A percentile compares a stretch with the other conserved stretches of the same genome.
phyloP scores from a whole-genome alignment of 1,140 invertebrate genomes.

The Psix sp. region DNA sequence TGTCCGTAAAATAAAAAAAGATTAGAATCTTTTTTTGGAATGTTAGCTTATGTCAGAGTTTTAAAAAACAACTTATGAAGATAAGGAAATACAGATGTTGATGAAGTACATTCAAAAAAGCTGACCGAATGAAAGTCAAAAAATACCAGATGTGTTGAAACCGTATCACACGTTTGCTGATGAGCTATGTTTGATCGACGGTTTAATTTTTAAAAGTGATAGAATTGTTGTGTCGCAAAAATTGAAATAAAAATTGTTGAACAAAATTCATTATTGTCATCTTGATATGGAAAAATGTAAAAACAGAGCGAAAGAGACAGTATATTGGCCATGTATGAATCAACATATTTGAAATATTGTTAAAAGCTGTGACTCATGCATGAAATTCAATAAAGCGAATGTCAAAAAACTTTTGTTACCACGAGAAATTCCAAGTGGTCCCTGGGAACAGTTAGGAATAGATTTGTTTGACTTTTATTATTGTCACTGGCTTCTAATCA shows the following conservation, averaged over 20 bases:
- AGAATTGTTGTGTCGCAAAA: slow-evolving; percentile 64
- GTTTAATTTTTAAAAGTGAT: slow-evolving; percentile 63
- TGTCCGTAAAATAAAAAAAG: slow-evolving; percentile 16
- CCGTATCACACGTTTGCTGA: slow-evolving; percentile 56
- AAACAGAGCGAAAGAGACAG: slow-evolving; percentile 57
- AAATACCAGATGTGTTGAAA: slow-evolving; percentile 35
- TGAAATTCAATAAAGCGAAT: slow-evolving; percentile 56
- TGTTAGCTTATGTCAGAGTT: slow-evolving; percentile 31
- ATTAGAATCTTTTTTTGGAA: slow-evolving; percentile 29
- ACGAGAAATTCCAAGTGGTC: slow-evolving; percentile 39
- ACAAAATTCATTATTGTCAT: slow-evolving; percentile 20
- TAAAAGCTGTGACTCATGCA: slow-evolving; percentile 48
- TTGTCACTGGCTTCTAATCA: slow-evolving; percentile 17
- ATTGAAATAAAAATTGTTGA: slow-evolving; percentile 62
- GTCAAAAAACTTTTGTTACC: slow-evolving; percentile 61
- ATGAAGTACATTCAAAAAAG: slow-evolving; percentile 30
- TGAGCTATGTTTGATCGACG: slow-evolving; percentile 56
- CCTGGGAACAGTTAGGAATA: slow-evolving; percentile 25
- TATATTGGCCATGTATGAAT: slow-evolving; percentile 67
- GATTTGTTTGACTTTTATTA: slow-evolving; percentile 33
- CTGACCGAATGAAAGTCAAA: slow-evolving; percentile 36
- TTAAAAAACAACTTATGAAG: slow-evolving; percentile 17
- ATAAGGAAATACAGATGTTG: slow-evolving; percentile 43
- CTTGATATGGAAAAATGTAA: slow-evolving; percentile 41
- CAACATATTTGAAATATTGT: slow-evolving; percentile 20